Percentiles rank a stretch among this genome's conserved stretches.
Evolutionary conservation across 1,140 invertebrate genomes (phyloP).

Genomic region (Latrodectus geometricus): DNA sequence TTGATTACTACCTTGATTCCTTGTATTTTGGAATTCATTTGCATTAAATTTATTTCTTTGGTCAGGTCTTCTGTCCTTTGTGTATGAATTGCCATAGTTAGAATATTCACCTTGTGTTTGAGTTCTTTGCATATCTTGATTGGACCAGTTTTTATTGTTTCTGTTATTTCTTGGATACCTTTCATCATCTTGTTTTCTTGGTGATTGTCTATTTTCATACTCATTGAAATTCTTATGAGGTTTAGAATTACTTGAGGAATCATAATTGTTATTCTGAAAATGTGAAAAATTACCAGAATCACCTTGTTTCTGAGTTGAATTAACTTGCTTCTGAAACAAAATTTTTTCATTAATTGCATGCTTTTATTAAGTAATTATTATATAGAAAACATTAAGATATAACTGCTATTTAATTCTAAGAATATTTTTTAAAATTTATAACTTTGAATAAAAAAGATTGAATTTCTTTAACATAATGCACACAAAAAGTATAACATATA

Average conservation of each 20-base stretch:
- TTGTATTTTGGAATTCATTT: slow-evolving; percentile 19
- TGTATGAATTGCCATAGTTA: slow-evolving; percentile 14
- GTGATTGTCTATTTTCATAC: slow-evolving; percentile 15
- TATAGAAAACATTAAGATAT: too few relatives aligned
- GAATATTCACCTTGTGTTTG: not conserved
- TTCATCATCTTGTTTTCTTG: slow-evolving; percentile 14
- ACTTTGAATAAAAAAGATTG: not conserved
- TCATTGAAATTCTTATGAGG: not conserved
- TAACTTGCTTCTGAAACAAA: not conserved
- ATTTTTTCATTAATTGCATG: not conserved
- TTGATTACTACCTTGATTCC: slow-evolving; percentile 18
- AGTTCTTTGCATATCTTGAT: slow-evolving; percentile 5
- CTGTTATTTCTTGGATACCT: slow-evolving; percentile 3
- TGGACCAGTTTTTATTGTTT: not conserved
- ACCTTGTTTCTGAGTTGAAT: slow-evolving; percentile 11
- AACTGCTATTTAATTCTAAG: too few relatives aligned
- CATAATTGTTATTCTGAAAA: not conserved
- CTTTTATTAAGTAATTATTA: too few relatives aligned
- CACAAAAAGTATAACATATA: too few relatives aligned
- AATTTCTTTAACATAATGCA: not conserved
- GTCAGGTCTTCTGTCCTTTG: slow-evolving; percentile 27
- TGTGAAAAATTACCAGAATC: not conserved
- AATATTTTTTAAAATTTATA: not conserved
- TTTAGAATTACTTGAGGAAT: slow-evolving; percentile 17
- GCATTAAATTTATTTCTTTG: slow-evolving; percentile 33